Conservation (phyloP, 2,797 vertebrate genomes). For the Lindbergichthys nudifrons region DNA sequence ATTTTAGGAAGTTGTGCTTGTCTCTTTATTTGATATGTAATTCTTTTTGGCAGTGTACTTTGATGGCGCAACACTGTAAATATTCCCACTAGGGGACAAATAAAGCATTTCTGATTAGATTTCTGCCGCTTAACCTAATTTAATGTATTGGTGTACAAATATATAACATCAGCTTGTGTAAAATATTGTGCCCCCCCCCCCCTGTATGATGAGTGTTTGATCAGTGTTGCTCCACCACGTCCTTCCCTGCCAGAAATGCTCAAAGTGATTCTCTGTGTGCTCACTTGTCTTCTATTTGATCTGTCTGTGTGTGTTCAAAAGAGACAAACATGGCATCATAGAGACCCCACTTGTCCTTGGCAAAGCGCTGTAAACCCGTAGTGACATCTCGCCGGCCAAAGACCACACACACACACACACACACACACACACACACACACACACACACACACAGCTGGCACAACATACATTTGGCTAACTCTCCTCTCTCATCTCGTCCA, state of each 20-base stretch:
- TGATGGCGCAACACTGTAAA: too few species aligned
- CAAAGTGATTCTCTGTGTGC: slow-evolving; percentile 59
- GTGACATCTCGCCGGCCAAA: slow-evolving; percentile 63
- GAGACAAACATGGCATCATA: slow-evolving; percentile 66
- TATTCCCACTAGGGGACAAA: too few species aligned
- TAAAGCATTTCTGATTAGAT: too few species aligned
- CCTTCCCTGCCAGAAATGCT: slow-evolving; percentile 54
- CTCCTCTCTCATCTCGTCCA: slow-evolving; percentile 53
- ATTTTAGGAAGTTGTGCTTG: too few species aligned
- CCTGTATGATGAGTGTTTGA: slow-evolving; percentile 48
- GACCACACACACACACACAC: slow-evolving; percentile 19
- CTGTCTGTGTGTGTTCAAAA: slow-evolving; percentile 54
- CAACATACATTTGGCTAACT: slow-evolving; percentile 45
- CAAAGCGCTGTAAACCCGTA: slow-evolving; percentile 58
- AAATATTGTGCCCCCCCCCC: neutral
- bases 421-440: neutral
- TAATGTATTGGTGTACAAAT: too few species aligned
- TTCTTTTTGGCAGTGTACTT: too few species aligned
- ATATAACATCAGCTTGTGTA: too few species aligned
- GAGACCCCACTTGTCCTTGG: slow-evolving; percentile 66
- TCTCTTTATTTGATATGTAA: too few species aligned
- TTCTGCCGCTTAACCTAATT: too few species aligned
- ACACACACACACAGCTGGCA: slow-evolving; percentile 55
- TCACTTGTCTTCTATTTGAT: slow-evolving; percentile 68
- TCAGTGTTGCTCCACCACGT: slow-evolving; percentile 31